Percentiles rank a stretch among this genome's conserved stretches.
Conservation (phyloP, 1,140 invertebrate genomes). For the Drosophila trapezifrons region DNA sequence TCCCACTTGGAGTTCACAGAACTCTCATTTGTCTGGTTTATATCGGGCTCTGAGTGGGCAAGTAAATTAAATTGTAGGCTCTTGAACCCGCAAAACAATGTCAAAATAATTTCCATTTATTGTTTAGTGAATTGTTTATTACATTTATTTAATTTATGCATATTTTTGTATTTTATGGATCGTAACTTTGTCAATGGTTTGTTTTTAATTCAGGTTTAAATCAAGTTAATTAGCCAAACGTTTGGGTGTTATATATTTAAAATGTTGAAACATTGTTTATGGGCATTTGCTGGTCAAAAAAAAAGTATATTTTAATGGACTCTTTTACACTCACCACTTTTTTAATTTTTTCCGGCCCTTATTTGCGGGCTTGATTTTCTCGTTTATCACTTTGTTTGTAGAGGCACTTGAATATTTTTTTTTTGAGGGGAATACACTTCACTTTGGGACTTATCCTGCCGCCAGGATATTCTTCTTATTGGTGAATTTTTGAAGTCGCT, state of each 20-base stretch:
- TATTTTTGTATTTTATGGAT: conserved; percentile 33
- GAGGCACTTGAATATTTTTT: conserved; percentile 16
- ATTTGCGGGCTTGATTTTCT: neutral
- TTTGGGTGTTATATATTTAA: conserved; percentile 3
- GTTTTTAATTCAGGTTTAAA: conserved; percentile 38
- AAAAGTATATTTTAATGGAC: neutral
- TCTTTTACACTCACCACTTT: conserved; percentile 35
- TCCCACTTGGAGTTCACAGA: conserved; percentile 28
- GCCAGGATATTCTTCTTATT: conserved; percentile 53
- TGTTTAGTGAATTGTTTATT: conserved; percentile 30
- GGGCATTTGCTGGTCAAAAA: conserved; percentile 7
- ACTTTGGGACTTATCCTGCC: conserved; percentile 53
- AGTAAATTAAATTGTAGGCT: conserved; percentile 15
- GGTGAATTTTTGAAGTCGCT: conserved; percentile 16
- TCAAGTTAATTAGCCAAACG: conserved; percentile 45
- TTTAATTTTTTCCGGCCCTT: neutral
- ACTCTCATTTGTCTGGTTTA: conserved; percentile 37
- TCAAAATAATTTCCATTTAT: conserved; percentile 23
- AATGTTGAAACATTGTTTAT: conserved; percentile 3
- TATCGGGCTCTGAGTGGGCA: conserved; percentile 34
- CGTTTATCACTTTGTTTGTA: conserved; percentile 27
- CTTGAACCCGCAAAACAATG: conserved; percentile 16
- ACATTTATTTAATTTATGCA: conserved; percentile 35
- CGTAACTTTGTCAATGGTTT: conserved; percentile 42
- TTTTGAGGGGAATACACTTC: conserved; percentile 16